Base-by-base conservation (phyloP, 2,113 vertebrate species). In the Oncorhynchus keta region DNA sequence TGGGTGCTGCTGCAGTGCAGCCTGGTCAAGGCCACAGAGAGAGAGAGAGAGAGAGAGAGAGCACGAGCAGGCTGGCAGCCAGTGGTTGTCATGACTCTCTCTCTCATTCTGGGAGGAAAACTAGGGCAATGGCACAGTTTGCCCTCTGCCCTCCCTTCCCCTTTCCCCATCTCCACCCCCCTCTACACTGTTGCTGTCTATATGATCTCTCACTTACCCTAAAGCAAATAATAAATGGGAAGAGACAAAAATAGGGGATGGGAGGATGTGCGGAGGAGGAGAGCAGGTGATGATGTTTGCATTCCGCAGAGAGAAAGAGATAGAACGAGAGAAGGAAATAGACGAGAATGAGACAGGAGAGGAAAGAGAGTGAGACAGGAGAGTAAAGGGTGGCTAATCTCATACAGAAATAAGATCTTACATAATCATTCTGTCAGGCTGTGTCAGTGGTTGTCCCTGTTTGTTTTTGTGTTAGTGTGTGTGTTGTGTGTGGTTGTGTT, bases 391-490 rank as follows among this genome's bases (percentile, higher is more conserved):
- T 82, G 84, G 90, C 85, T 92, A 91, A 93, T 92, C 90, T 89
- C 84, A 82, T 68, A 90, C 89, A 86, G 83, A 90, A 93, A 91
- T 92, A 92, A 91, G 79, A 82, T 81, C 80, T 93, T 92, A 91
- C 81, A 72, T 92, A 93, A 92, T 85, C 82, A 79, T 76, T 84
- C 81, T 86, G 84, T 90, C 89, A 83, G 84, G 70, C 85, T 62
- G 39, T 45, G 72, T 75, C 80, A 88, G 87, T 87, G 84, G 66
- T 75, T 68, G 76, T 78, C 79, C 81, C 79, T 65, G 74, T 89
- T 83, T 45, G 39, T 45, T 3, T 45, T 9, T 45, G 39, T 45
- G 8, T 45, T 45, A 11, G 39, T 83, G 81, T 70, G 69, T 81
- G 61, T 70, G 26, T 74, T 81, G 61, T 70, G 72, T 51, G 57